Percentiles rank a stretch among this genome's conserved stretches.
These are phyloP conservation scores for Sphenodon punctatus DNA, from an alignment of 2,797 vertebrate species.

Conservation along the genomic window DNA sequence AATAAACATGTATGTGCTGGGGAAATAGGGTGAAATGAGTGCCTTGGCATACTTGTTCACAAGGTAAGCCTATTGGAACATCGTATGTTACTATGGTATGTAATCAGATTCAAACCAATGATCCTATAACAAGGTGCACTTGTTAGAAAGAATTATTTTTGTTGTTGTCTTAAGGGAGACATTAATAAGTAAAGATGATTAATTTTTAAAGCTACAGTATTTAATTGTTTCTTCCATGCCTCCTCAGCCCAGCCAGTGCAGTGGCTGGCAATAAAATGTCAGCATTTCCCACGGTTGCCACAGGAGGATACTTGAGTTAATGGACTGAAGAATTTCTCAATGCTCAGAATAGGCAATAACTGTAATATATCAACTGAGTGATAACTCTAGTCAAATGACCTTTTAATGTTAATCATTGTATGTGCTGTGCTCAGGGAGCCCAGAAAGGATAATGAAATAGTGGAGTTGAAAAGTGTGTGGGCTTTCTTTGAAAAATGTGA, in stretches of 20 bases:
- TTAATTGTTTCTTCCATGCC: background rate
- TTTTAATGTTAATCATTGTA: too few relatives aligned
- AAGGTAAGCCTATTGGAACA: background rate
- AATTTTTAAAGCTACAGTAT: background rate
- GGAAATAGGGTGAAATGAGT: background rate
- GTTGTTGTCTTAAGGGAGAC: too few relatives aligned
- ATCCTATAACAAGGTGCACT: background rate
- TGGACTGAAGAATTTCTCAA: background rate
- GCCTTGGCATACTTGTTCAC: background rate
- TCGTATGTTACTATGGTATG: background rate
- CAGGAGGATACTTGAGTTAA: background rate
- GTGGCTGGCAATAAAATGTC: too few relatives aligned
- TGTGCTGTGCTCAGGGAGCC: too few relatives aligned
- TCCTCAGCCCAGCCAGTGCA: too few relatives aligned
- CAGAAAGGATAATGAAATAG: too few relatives aligned
- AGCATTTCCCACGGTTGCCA: background rate
- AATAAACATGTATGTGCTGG: background rate
- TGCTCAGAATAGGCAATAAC: background rate
- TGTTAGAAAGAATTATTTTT: background rate
- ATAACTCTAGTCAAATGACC: background rate
- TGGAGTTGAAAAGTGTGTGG: rapidly evolving
- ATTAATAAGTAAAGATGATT: too few relatives aligned
- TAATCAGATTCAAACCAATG: background rate
- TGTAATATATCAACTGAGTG: background rate
- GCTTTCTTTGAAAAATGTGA: background rate